Evolutionary conservation across 1,140 invertebrate genomes (phyloP).

Genomic region (Plutomurus gul): DNA sequence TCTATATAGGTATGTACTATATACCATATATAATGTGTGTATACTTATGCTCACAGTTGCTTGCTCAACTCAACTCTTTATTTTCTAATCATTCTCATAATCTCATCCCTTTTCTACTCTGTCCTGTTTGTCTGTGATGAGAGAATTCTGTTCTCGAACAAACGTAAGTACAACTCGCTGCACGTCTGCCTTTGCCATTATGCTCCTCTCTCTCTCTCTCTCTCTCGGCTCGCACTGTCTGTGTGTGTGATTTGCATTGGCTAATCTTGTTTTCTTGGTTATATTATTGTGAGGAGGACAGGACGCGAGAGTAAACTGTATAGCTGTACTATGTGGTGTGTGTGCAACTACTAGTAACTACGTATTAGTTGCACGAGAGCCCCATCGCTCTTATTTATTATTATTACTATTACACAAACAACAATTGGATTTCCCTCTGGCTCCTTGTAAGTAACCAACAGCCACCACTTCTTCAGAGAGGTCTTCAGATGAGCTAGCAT

Average conservation of each 20-base stretch:
- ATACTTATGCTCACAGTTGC: neutral
- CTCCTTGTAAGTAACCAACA: too few relatives aligned
- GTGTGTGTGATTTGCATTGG: neutral
- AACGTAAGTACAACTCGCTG: too few relatives aligned
- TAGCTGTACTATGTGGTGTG: too few relatives aligned
- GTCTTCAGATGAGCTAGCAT: slow-evolving; percentile 12
- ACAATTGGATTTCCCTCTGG: neutral
- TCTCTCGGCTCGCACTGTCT: neutral
- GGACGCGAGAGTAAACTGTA: too few relatives aligned
- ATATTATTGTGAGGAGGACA: too few relatives aligned
- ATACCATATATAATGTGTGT: too few relatives aligned
- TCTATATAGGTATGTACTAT: neutral
- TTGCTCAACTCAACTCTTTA: neutral
- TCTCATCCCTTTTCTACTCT: neutral
- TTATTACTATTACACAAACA: too few relatives aligned
- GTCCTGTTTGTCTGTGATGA: neutral
- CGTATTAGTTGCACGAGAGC: too few relatives aligned
- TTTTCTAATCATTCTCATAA: neutral
- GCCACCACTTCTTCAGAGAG: neutral
- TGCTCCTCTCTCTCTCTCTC: neutral
- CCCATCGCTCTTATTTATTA: too few relatives aligned
- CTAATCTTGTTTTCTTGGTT: neutral
- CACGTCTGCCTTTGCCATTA: neutral
- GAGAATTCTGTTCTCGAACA: slow-evolving; percentile 5
- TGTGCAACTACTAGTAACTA: too few relatives aligned